Conservation (phyloP, 30 jellyfish, hydroid and myxozoan species). For the Mastigias papua region DNA sequence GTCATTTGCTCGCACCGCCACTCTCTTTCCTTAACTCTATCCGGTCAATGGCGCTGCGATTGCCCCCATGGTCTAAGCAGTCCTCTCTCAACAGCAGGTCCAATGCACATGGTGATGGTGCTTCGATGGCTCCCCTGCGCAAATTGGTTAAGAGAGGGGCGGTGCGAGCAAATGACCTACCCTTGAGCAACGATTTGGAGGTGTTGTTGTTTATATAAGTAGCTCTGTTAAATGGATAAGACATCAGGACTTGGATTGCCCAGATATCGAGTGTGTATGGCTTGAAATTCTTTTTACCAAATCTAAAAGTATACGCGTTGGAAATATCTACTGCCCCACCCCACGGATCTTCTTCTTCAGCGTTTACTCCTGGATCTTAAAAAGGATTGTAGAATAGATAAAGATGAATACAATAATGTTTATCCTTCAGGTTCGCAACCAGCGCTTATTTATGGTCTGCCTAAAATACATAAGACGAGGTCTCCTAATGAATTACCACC, state of each 20-base stretch:
- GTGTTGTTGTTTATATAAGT: constrained; percentile 63
- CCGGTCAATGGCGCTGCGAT: too few relatives aligned
- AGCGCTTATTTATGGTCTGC: not conserved
- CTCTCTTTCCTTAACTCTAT: too few relatives aligned
- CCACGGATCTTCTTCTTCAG: too few relatives aligned
- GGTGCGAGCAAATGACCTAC: too few relatives aligned
- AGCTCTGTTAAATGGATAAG: constrained; percentile 34
- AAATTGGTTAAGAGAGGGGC: too few relatives aligned
- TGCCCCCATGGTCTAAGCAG: too few relatives aligned
- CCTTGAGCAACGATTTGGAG: too few relatives aligned
- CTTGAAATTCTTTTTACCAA: constrained; percentile 33
- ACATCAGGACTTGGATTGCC: constrained; percentile 46
- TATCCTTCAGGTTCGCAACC: not conserved
- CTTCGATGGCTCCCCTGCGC: too few relatives aligned
- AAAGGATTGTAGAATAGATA: not conserved
- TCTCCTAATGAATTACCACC: not conserved
- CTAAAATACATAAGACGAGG: not conserved
- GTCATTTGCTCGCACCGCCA: too few relatives aligned
- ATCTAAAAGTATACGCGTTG: constrained; percentile 30
- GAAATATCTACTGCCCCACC: constrained; percentile 71
- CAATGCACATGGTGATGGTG: too few relatives aligned
- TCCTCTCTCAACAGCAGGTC: too few relatives aligned
- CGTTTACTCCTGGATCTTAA: not conserved
- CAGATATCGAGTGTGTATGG: constrained; percentile 43
- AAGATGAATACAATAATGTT: not conserved